A percentile compares a stretch with the other conserved stretches of the same genome.
Evolutionary conservation across 2,113 vertebrate species (phyloP).

Genomic region (Machaerirhynchus nigripectus): DNA sequence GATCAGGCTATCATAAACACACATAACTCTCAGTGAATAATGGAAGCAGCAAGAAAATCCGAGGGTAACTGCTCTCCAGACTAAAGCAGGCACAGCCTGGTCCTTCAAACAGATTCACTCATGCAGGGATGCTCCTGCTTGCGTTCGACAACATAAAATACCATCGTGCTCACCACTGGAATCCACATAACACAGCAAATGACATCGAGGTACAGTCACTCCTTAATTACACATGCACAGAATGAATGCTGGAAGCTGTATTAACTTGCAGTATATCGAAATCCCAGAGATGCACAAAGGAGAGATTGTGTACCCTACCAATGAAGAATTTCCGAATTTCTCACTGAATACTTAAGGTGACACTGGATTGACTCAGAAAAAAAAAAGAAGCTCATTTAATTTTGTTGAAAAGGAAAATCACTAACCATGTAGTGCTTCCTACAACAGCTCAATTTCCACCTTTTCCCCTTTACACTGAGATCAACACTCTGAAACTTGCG

Average conservation of each 20-base stretch:
- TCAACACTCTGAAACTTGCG: background rate
- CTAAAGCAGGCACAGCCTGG: slow-evolving; percentile 8
- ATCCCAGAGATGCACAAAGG: background rate
- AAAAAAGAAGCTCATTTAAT: background rate
- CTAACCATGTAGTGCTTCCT: background rate
- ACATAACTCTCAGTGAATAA: slow-evolving; percentile 52
- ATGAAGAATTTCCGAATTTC: background rate
- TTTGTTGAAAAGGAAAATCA: background rate
- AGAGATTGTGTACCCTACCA: background rate
- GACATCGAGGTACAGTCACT: background rate
- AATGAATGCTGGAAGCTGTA: background rate
- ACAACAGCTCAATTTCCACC: background rate
- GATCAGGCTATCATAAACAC: slow-evolving; percentile 22
- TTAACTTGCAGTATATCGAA: background rate
- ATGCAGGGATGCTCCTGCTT: background rate
- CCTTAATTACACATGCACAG: background rate
- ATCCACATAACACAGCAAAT: background rate
- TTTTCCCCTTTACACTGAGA: background rate
- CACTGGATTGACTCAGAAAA: background rate
- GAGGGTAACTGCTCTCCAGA: background rate
- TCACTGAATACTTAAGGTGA: background rate
- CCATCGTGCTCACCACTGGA: background rate
- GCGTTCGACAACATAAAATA: background rate
- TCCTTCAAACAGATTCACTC: background rate
- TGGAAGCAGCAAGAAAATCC: background rate